Evolutionary conservation across 2,888 invertebrate genomes (phyloP), one percentile per base, ranked within the genome.

Genomic region (Chymomyza amoena): DNA sequence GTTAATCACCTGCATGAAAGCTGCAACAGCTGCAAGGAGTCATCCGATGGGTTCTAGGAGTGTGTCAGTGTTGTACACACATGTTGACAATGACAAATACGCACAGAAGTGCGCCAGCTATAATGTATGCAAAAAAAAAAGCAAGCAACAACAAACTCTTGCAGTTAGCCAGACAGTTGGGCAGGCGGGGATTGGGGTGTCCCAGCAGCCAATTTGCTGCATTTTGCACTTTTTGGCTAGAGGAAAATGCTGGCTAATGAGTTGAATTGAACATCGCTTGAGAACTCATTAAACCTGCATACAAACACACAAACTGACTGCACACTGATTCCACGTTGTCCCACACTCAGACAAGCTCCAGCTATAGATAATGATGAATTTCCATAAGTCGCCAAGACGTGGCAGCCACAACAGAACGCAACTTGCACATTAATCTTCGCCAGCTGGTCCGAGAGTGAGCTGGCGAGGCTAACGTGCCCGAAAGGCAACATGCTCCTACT

Each of bases 61-160:
- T 45, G 39, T 28, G 59, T 57, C 25, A 74, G 76, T 85, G 88
- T 85, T 77, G 80, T 85, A 90, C 90, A 90, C 89, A 84, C 78
- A 89, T 90, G 91, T 90, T 90, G 90, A 90, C 90, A 90, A 90
- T 90, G 90, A 90, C 90, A 90, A 90, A 90, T 90, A 91, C 89
- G 87, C 91, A 89, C 89, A 86, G 87, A 81, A 87, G 77, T 45
- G 69, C 69, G 68, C 52, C 64, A 32, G 72, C 74, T 80, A 32
- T 32, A 80, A 82, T 73, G 67, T 84, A 88, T 80, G 78, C 78
- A 78, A 65, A 79, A 76, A 76, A 75, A 75, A 59, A 54, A 54
- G 7, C 9, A 5, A 54, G 18, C 54, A 54, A 20, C 54, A 54
- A 32, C 32, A 32, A 45, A 7, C 39, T 13, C 39, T 13, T 45